Conservation (phyloP, 2,797 vertebrate species). For the Epinephelus coioides region DNA sequence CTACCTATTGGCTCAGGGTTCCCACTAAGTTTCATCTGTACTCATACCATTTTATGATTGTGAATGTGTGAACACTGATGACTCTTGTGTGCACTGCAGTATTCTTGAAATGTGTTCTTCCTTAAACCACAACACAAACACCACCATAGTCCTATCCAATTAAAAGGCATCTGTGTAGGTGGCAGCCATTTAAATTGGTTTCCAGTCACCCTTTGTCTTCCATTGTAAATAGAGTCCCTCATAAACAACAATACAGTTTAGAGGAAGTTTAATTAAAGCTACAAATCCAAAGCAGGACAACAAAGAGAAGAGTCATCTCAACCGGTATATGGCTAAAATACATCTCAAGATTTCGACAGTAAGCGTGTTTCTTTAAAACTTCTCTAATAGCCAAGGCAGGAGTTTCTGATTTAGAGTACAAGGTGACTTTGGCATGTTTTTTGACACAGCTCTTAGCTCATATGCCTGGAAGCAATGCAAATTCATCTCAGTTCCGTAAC, state of each 20-base stretch:
- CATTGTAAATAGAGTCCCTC: slow-evolving; percentile 23
- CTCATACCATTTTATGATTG: neutral
- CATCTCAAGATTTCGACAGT: neutral
- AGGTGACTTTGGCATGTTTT: slow-evolving; percentile 30
- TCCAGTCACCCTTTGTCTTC: slow-evolving; percentile 26
- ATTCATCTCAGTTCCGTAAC: slow-evolving; percentile 16
- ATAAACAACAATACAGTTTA: slow-evolving; percentile 22
- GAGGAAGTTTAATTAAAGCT: slow-evolving; percentile 18
- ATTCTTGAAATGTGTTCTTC: slow-evolving; percentile 15
- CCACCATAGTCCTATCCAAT: slow-evolving; percentile 13
- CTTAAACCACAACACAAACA: slow-evolving; percentile 27
- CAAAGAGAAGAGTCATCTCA: slow-evolving; percentile 6
- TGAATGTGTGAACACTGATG: neutral
- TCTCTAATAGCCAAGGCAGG: neutral
- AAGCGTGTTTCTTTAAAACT: slow-evolving; percentile 25
- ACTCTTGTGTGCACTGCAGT: neutral
- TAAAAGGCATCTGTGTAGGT: slow-evolving; percentile 51
- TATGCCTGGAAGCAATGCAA: slow-evolving; percentile 13
- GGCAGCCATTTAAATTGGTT: slow-evolving; percentile 38
- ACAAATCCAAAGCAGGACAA: slow-evolving; percentile 24
- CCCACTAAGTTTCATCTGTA: neutral
- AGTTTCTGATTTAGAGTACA: slow-evolving; percentile 21
- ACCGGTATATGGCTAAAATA: slow-evolving; percentile 2
- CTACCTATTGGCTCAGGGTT: neutral
- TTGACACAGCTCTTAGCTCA: slow-evolving; percentile 1